A percentile compares a stretch with the other conserved stretches of the same genome.
These are phyloP conservation scores for Marisa cornuarietis DNA, from an alignment of 1,140 invertebrate genomes.

Conservation along the genomic window DNA sequence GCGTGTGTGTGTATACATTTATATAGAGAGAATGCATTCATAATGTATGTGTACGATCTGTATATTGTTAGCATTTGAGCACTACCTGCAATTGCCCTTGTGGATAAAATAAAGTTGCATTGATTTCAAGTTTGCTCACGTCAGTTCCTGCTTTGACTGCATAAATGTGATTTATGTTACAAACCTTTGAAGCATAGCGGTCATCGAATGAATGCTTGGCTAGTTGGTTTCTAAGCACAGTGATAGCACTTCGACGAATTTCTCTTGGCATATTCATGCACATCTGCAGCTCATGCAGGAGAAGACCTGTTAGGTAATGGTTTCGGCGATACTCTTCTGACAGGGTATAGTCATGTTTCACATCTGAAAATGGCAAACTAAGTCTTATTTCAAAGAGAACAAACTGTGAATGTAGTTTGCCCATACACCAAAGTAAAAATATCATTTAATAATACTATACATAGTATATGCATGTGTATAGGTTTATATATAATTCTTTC, in stretches of 20 bases:
- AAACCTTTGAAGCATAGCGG: slow-evolving; percentile 75
- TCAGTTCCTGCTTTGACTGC: too few species aligned
- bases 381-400: background rate
- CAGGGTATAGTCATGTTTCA: slow-evolving; percentile 71
- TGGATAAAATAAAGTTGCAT: too few species aligned
- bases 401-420: background rate
- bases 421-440: slow-evolving; percentile 7
- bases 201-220: slow-evolving; percentile 95
- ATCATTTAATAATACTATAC: slow-evolving; percentile 21
- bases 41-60: too few species aligned
- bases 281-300: slow-evolving; percentile 78
- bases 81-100: too few species aligned
- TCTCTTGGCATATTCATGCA: slow-evolving; percentile 86
- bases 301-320: slow-evolving; percentile 86
- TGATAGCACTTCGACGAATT: slow-evolving; percentile 81
- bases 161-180: background rate
- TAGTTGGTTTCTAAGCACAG: slow-evolving; percentile 83
- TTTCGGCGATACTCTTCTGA: slow-evolving; percentile 86
- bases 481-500: too few species aligned
- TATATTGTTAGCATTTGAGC: too few species aligned
- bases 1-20: too few species aligned
- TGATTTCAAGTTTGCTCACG: too few species aligned
- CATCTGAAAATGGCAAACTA: slow-evolving; percentile 44
- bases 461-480: too few species aligned
- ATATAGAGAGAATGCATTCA: too few species aligned